Base-by-base conservation (phyloP, 2,797 vertebrate species). In the Macropodus opercularis region DNA sequence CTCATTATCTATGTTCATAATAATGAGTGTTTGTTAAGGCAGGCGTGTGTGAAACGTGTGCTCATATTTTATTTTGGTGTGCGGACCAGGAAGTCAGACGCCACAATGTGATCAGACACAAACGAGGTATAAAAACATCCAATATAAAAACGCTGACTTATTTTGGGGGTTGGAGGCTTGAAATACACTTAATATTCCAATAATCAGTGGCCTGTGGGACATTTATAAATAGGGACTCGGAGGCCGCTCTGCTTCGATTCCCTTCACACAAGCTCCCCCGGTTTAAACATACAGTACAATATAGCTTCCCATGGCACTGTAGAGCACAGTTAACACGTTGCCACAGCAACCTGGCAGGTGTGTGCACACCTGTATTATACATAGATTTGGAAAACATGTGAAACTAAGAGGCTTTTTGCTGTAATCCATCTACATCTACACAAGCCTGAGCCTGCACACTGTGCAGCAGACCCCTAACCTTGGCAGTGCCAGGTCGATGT, bases 391-490 rank as follows among this genome's bases (percentile, higher is more conserved):
- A 27, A 59, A 48, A 50, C 7, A 36, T 24, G 10, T 4, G 0
- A 19, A 32, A 48, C 4, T 11, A 22, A 26, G 8, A 17, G 3
- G 9, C 2, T 32, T 49, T 63, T 64, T 51, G 13, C n/a, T 19
- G 19, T 27, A 15, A 18, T 36, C 35, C 32, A 26, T 27, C 32
- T 63, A 61, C 44, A 64, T 58, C 46, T 67, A 44, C 50, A 57
- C 43, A 44, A 44, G 29, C 23, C 27, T 48, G 46, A 65, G 39
- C 22, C 7, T 62, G 54, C 55, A 48, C 57, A 24, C 23, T 15
- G 52, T 19, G 38, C 41, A 44, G 31, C 42, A 6, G 63, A 62
- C 13, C 50, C 29, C 40, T 73, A 52, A 81, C 76, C 79, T 79
- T 65, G 63, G 56, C 60, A 31, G 49, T 19, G 46, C 48, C 46